Evolutionary conservation across 1,140 invertebrate genomes (phyloP).

Genomic region (Penaeus japonicus): DNA sequence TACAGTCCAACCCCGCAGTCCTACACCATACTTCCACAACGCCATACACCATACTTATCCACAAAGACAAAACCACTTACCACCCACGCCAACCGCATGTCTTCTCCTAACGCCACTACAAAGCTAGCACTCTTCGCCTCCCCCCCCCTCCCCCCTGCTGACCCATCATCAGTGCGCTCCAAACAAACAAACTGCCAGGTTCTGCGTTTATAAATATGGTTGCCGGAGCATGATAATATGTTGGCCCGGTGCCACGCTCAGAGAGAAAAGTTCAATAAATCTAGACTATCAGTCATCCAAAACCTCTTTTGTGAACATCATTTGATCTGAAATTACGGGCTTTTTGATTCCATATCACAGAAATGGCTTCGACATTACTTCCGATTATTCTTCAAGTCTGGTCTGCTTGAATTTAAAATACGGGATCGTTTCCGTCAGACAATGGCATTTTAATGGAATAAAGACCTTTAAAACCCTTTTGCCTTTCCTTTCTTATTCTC

Average conservation of each 20-base stretch:
- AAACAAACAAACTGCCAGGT: background rate
- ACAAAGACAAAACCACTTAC: too few species aligned
- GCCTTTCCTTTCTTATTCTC: too few species aligned
- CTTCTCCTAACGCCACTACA: too few species aligned
- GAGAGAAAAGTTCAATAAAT: background rate
- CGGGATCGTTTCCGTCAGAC: too few species aligned
- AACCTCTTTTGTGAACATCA: background rate
- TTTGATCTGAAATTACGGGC: background rate
- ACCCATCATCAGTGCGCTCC: background rate
- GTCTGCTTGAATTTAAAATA: too few species aligned
- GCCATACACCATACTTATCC: too few species aligned
- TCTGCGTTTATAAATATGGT: background rate
- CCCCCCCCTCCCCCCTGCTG: background rate
- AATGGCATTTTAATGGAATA: too few species aligned
- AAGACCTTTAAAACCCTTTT: too few species aligned
- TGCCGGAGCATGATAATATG: background rate
- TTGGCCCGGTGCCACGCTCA: background rate
- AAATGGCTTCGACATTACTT: background rate
- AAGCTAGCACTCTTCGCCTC: too few species aligned
- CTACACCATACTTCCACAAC: too few species aligned
- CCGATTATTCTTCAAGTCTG: background rate
- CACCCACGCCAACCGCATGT: too few species aligned
- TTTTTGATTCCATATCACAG: background rate
- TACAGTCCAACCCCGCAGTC: too few species aligned
- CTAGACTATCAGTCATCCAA: background rate